These are phyloP conservation scores for Poecilia latipinna DNA, from an alignment of 2,113 vertebrate genomes.

Conservation along the genomic window DNA sequence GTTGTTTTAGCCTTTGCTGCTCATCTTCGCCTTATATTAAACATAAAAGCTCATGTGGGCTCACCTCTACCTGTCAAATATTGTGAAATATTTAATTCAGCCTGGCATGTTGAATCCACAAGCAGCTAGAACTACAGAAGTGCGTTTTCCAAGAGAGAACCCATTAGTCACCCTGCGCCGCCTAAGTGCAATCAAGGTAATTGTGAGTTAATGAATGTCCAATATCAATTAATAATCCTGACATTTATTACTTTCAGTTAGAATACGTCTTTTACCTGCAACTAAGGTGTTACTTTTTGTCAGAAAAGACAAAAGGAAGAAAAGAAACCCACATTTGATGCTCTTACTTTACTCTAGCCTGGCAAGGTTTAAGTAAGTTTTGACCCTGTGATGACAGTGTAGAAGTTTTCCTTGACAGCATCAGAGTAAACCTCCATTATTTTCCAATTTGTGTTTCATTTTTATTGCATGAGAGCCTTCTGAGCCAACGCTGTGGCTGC, in stretches of 20 bases:
- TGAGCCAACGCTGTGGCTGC: constrained; percentile 41
- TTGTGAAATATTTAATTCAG: constrained; percentile 49
- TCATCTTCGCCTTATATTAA: background rate
- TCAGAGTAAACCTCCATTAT: constrained; percentile 54
- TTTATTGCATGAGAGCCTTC: constrained; percentile 42
- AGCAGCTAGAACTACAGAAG: constrained; percentile 9
- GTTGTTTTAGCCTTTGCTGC: background rate
- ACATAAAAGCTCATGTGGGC: constrained; percentile 1
- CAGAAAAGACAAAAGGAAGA: constrained; percentile 10
- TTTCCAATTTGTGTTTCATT: constrained; percentile 66
- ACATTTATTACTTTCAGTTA: constrained; percentile 52
- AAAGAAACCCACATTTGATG: background rate
- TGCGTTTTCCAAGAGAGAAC: constrained; percentile 30
- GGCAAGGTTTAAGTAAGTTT: constrained; percentile 11
- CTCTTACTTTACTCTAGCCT: constrained; percentile 5
- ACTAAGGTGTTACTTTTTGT: constrained; percentile 12
- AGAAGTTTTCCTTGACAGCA: constrained; percentile 51
- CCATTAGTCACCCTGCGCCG: constrained; percentile 54
- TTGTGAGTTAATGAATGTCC: constrained; percentile 73
- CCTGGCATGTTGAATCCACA: constrained; percentile 30
- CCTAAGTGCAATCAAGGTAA: constrained; percentile 67
- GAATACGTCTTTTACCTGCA: constrained; percentile 38
- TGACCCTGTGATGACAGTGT: constrained; percentile 8
- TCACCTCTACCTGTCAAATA: constrained; percentile 15
- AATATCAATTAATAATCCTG: constrained; percentile 58